Percentiles rank a stretch among this genome's conserved stretches.
Evolutionary conservation across 2,888 invertebrate genomes (phyloP).

Genomic region (Lampropteryx suffumata): DNA sequence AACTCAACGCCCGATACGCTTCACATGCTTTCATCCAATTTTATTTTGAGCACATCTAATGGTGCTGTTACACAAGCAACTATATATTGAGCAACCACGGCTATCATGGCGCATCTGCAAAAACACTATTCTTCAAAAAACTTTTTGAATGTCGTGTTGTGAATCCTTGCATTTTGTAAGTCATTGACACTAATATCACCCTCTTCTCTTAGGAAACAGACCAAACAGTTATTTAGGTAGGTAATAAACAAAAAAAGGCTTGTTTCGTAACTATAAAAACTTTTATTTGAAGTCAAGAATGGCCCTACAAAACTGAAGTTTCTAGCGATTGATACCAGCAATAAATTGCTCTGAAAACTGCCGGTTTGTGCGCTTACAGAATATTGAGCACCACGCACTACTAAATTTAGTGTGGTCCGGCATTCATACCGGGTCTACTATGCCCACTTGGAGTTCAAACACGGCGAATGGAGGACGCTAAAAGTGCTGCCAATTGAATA

Average conservation of each 20-base stretch:
- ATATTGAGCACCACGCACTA: slow-evolving; percentile 31
- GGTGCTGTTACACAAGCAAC: background rate
- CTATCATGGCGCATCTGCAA: too few species aligned
- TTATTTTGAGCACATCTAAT: slow-evolving; percentile 44
- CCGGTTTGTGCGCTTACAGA: background rate
- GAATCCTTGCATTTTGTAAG: too few species aligned
- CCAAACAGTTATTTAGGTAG: too few species aligned
- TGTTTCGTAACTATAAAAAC: too few species aligned
- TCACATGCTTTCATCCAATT: slow-evolving; percentile 37
- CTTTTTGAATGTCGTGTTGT: too few species aligned
- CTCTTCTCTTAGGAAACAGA: too few species aligned
- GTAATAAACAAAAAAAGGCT: too few species aligned
- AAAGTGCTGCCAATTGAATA: slow-evolving; percentile 67
- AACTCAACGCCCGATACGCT: slow-evolving; percentile 1
- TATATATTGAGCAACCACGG: slow-evolving; percentile 4
- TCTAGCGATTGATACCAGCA: too few species aligned
- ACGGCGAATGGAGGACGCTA: slow-evolving; percentile 40
- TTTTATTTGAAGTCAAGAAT: too few species aligned
- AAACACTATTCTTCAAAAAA: too few species aligned
- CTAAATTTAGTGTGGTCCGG: slow-evolving; percentile 35
- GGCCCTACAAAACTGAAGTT: too few species aligned
- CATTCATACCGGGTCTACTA: slow-evolving; percentile 36
- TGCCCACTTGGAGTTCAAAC: slow-evolving; percentile 39
- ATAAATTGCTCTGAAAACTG: background rate
- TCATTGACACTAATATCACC: too few species aligned